A percentile compares a stretch with the other conserved stretches of the same genome.
Conservation (phyloP, 2,113 vertebrate genomes). For the Plestiodon gilberti region DNA sequence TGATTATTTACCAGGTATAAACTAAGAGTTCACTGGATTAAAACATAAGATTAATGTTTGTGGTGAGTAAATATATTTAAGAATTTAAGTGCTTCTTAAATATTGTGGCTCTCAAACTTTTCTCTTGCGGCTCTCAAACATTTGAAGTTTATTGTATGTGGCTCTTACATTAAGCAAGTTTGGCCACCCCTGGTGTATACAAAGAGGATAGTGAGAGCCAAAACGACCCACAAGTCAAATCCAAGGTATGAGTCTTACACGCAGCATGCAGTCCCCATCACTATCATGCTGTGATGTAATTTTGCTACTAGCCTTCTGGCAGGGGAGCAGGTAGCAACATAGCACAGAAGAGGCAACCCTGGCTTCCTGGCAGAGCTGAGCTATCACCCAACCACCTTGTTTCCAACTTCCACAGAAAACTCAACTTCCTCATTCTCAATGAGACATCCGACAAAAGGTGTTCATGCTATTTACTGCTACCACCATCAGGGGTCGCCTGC, state of each 20-base stretch:
- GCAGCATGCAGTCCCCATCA: neutral
- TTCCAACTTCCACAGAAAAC: neutral
- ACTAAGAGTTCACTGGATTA: too few species aligned
- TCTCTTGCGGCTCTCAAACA: too few species aligned
- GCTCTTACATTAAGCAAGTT: too few species aligned
- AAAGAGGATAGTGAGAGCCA: neutral
- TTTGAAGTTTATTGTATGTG: too few species aligned
- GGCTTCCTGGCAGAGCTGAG: too few species aligned
- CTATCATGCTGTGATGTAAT: neutral
- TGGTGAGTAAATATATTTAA: too few species aligned
- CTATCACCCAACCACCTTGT: neutral
- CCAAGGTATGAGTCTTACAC: neutral
- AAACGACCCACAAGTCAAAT: neutral
- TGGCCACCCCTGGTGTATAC: too few species aligned
- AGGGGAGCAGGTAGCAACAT: neutral
- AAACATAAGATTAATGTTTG: too few species aligned
- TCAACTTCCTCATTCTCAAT: neutral
- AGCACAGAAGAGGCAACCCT: neutral
- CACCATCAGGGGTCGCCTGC: too few species aligned
- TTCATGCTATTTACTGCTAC: neutral
- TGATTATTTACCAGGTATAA: too few species aligned
- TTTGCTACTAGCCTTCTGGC: neutral
- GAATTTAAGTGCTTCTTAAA: too few species aligned
- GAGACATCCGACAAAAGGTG: neutral
- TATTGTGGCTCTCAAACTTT: too few species aligned